Percentiles rank a stretch among this genome's conserved stretches.
Evolutionary conservation across 2,797 vertebrate species (phyloP).

Genomic region (Rhodeus uyekii): DNA sequence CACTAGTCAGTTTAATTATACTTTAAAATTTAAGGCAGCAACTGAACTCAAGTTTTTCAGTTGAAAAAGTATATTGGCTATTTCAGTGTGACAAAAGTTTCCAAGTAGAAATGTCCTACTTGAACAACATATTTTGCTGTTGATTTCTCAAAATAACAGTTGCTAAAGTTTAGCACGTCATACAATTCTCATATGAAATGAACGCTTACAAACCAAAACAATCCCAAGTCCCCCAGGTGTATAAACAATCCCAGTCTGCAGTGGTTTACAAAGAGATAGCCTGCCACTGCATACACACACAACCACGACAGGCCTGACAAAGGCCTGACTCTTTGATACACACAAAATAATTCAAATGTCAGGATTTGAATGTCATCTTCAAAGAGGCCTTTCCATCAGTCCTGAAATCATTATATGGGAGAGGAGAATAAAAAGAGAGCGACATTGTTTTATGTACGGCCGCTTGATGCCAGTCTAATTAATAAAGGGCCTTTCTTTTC

Average conservation of each 20-base stretch:
- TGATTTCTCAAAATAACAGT: background rate
- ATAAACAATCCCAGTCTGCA: conserved; percentile 39
- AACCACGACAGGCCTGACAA: conserved; percentile 71
- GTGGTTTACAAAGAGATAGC: conserved; percentile 31
- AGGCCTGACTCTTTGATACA: conserved; percentile 80
- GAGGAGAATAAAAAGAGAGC: conserved; percentile 83
- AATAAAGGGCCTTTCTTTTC: conserved; percentile 95
- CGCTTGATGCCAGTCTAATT: conserved; percentile 99
- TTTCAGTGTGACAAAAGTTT: background rate
- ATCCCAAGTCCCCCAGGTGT: conserved; percentile 34
- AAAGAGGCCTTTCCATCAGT: conserved; percentile 96
- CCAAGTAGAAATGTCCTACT: background rate
- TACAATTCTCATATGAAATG: conserved; percentile 5
- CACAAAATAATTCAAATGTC: conserved; percentile 99
- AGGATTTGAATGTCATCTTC: conserved; percentile 99
- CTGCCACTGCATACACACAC: conserved; percentile 41
- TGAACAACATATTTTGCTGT: background rate
- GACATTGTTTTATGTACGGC: conserved; percentile 91
- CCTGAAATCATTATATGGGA: conserved; percentile 91
- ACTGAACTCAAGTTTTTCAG: too few relatives aligned
- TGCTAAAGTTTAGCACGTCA: background rate
- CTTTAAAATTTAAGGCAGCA: too few relatives aligned
- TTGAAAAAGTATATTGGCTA: too few relatives aligned
- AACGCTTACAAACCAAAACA: conserved; percentile 42
- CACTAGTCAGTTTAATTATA: too few relatives aligned